Evolutionary conservation across 2,888 invertebrate species (phyloP).

Genomic region (Ectropis crepuscularia): DNA sequence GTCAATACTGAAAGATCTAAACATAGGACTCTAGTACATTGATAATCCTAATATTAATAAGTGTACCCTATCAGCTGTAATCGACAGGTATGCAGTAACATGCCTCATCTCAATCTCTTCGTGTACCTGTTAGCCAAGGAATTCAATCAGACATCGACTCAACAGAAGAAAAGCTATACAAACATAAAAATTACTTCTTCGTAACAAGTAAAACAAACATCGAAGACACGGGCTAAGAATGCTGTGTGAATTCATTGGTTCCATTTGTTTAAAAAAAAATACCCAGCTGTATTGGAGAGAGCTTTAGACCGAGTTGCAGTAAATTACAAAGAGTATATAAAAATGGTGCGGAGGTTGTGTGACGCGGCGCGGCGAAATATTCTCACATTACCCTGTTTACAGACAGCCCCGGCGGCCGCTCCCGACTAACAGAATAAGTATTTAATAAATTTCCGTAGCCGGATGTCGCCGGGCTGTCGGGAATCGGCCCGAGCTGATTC

Average conservation of each 20-base stretch:
- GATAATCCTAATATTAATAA: conserved; percentile 15
- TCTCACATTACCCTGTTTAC: no score
- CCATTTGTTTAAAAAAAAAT: neutral
- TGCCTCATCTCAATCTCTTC: conserved; percentile 20
- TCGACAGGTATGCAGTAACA: conserved; percentile 11
- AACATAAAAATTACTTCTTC: neutral
- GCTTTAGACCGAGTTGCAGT: neutral
- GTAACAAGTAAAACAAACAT: neutral
- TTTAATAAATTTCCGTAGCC: no score
- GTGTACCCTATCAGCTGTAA: conserved; percentile 7
- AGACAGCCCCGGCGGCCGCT: no score
- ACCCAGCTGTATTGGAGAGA: neutral
- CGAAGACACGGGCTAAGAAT: neutral
- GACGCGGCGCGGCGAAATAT: no score
- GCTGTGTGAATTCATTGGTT: conserved; percentile 18
- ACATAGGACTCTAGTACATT: conserved; percentile 24
- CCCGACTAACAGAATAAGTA: no score
- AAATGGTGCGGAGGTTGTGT: no score
- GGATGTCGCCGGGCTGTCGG: no score
- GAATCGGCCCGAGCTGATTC: no score
- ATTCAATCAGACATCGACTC: conserved; percentile 1
- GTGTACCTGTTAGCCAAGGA: conserved; percentile 6
- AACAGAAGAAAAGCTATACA: neutral
- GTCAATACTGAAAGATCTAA: conserved; percentile 25
- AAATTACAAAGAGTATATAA: neutral